Percentiles rank a stretch among this genome's conserved stretches.
phyloP scores from a whole-genome alignment of 2,888 invertebrate species.

The Zygothrica quintamaculata region DNA sequence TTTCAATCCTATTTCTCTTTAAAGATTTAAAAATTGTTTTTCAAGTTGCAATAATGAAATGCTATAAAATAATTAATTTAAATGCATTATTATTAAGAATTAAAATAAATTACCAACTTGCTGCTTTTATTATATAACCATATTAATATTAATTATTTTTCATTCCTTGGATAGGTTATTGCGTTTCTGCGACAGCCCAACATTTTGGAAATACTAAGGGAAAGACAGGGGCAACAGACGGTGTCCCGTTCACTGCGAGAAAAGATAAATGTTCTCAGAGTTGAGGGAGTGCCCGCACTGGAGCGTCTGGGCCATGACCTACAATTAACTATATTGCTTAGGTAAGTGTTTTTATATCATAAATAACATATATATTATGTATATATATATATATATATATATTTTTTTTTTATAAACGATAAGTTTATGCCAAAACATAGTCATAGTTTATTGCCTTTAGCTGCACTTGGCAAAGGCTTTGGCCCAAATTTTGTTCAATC shows the following conservation, averaged over 20 bases:
- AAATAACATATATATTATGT: too few relatives aligned
- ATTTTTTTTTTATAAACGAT: neutral
- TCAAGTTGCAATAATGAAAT: too few relatives aligned
- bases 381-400: constrained; percentile 3
- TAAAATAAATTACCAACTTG: too few relatives aligned
- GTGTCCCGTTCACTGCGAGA: constrained; percentile 91
- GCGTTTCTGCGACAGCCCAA: constrained; percentile 98
- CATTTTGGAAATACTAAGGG: constrained; percentile 95
- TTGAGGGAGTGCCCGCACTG: constrained; percentile 94
- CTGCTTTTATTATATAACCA: too few relatives aligned
- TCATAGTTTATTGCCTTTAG: constrained; percentile 17
- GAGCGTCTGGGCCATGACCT: constrained; percentile 95
- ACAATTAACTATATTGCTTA: constrained; percentile 95
- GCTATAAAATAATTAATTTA: too few relatives aligned
- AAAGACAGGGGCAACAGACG: constrained; percentile 90
- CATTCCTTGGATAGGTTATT: constrained; percentile 88
- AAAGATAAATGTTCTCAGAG: constrained; percentile 93
- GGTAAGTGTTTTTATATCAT: constrained; percentile 87
- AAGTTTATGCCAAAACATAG: neutral
- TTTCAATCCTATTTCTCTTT: too few relatives aligned
- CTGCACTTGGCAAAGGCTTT: constrained; percentile 62
- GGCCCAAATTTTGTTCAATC: constrained; percentile 44
- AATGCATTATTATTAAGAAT: neutral
- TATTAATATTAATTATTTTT: too few relatives aligned
- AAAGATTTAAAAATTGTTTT: too few relatives aligned